A percentile compares a stretch with the other conserved stretches of the same genome.
phyloP scores from a whole-genome alignment of 1,140 invertebrate species.

The Spodoptera frugiperda region DNA sequence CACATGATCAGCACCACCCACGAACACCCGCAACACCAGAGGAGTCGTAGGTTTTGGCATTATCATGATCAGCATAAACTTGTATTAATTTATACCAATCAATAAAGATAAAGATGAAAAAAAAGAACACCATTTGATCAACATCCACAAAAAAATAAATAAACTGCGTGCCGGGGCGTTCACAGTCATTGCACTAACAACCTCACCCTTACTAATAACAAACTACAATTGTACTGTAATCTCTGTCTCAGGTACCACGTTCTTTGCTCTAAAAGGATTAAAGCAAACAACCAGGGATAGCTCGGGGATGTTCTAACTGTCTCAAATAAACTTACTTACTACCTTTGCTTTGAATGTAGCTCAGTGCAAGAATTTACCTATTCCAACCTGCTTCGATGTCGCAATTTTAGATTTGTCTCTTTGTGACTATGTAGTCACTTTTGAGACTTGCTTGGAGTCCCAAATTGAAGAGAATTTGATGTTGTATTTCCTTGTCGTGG shows the following conservation, averaged over 20 bases:
- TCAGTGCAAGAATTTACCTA: neutral
- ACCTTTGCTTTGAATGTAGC: neutral
- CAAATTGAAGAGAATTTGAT: too few relatives aligned
- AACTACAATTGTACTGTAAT: conserved; percentile 5
- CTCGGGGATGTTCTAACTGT: neutral
- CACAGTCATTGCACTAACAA: neutral
- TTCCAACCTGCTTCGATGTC: too few relatives aligned
- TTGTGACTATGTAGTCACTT: neutral
- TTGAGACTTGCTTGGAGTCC: neutral
- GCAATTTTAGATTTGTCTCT: neutral
- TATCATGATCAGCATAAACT: too few relatives aligned
- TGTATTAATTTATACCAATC: too few relatives aligned
- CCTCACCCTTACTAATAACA: neutral
- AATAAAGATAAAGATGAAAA: too few relatives aligned
- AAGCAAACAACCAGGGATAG: neutral
- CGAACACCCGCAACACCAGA: too few relatives aligned
- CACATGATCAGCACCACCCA: too few relatives aligned
- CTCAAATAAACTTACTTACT: conserved; percentile 11
- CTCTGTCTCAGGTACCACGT: conserved; percentile 1
- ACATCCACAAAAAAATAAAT: too few relatives aligned
- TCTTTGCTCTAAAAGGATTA: conserved; percentile 10
- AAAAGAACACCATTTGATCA: neutral
- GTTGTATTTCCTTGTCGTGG: too few relatives aligned
- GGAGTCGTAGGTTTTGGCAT: too few relatives aligned
- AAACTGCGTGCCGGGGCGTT: too few relatives aligned